Base-by-base conservation (phyloP, 1,140 invertebrate species). In the Stegodyphus mimosarum region DNA sequence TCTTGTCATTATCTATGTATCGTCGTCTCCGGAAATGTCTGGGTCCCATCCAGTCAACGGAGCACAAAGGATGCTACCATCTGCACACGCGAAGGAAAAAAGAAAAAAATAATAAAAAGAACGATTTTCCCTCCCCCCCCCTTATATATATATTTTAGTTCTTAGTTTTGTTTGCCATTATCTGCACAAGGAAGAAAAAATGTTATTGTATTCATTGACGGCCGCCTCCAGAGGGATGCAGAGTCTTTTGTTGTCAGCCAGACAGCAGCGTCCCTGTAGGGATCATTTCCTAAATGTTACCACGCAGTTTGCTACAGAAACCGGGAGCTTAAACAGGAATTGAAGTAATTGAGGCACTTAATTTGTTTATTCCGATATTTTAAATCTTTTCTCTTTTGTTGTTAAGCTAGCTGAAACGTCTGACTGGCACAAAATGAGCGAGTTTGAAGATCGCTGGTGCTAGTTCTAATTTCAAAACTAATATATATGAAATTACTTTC, bases 1-100 rank as follows among this genome's bases (percentile, higher is more conserved):
- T 49, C 52, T 63, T 73, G 79, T 81, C 79, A 81, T 81, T 80
- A 81, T 81, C 79, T 81, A 81, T 81, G 79, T 81, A 81, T 48
- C 79, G 79, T 73, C 55, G 55, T 18, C 55, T 81, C 79, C 79
- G 79, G 79, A 81, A 73, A 72, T 73, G 79, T 64, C 49, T 63
- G 70, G 52, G 33, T 33, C 55, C 15, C 13, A 60, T n/a, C 60
- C 33, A 33, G 33, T 33, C 60, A 48, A 64, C 9, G 52, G 74
- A 78, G 50, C 76, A 78, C 63, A 69, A 78, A 67, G 50, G 66
- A 78, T n/a, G 18, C 18, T 33, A 50, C 48, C 70, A 50, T 33
- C 70, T 33, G 64, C 60, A 66, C 74, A 63, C 63, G 74, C n/a
- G 55, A 60, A 60, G 9, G 55, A 60, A 60, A 9, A 15, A 33